phyloP scores from a whole-genome alignment of 2,113 vertebrate genomes.

The Regulus satrapa region DNA sequence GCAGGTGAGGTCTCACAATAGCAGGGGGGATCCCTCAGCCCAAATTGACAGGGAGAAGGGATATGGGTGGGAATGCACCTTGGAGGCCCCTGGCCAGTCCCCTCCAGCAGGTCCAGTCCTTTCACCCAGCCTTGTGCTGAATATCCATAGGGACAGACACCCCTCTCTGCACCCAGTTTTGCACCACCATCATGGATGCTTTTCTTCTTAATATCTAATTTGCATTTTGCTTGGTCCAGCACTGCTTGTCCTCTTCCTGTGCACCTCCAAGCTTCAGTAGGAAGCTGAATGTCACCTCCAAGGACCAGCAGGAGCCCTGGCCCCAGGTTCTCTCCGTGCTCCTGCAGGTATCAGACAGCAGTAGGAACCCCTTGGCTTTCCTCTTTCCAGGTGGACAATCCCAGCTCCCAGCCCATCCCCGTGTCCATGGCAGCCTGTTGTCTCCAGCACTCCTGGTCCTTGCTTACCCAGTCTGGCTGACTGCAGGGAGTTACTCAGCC shows the following conservation, averaged over 20 bases:
- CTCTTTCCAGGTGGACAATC: background rate
- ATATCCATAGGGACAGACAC: background rate
- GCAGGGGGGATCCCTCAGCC: background rate
- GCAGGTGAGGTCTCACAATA: background rate
- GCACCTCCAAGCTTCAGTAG: background rate
- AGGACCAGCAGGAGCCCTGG: background rate
- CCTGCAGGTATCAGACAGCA: background rate
- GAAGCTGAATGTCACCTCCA: background rate
- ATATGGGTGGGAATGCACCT: background rate
- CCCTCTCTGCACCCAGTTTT: background rate
- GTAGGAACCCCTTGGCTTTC: background rate
- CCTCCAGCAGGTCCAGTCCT: background rate
- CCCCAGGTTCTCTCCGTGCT: background rate
- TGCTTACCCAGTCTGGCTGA: background rate
- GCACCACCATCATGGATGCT: fast-evolving
- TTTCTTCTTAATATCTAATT: background rate
- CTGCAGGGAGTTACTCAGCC: background rate
- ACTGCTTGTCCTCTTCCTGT: background rate
- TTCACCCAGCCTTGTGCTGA: background rate
- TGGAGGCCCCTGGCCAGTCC: background rate
- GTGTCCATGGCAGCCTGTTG: fast-evolving
- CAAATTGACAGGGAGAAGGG: fast-evolving
- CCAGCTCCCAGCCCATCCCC: background rate
- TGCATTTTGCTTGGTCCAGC: background rate
- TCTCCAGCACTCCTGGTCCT: background rate